Base-by-base conservation (phyloP, 2,797 vertebrate species). In the Microcaecilia unicolor region DNA sequence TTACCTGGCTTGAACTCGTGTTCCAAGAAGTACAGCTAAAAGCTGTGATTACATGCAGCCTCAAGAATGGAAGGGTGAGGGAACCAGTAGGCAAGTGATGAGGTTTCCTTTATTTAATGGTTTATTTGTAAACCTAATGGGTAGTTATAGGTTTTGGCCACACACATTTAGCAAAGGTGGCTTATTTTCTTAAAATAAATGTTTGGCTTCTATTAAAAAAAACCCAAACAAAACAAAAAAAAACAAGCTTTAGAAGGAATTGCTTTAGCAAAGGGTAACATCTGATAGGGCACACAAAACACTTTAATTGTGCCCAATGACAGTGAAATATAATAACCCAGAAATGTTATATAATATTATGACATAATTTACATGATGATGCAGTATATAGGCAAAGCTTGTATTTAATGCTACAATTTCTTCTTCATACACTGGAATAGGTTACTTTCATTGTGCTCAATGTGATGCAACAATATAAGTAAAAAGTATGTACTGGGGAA, bases 1-100 rank as follows among this genome's bases (percentile, higher is more conserved):
- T 34, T 28, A 25, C 1, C 2, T 20, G 31, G 22, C 13, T 37
- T 37, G 34, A 50, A 27, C 18, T 4, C 30, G 26, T 35, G 22
- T n/a, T 35, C 22, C 37, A 56, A 15, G 10, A 48, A 53, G 31
- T 28, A 24, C n/a, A 44, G 53, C 37, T 25, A 51, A 36, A 39
- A 58, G 25, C 23, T 44, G 21, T 27, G 26, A 44, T 2, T 9
- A 1, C 9, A 42, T 48, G 18, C 18, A 41, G 18, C 50, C 18
- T 41, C 18, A 17, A 37, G 24, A 45, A 48, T 10, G 18, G 34
- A 34, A 30, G 45, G 40, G 44, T 46, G 45, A 51, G 31, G 28
- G 38, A 15, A 19, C 27, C 6, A 11, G 39, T 25, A n/a, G 15
- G 10, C 9, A 28, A 41, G 21, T n/a, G 11, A 32, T 41, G 22